phyloP scores from a whole-genome alignment of 2,888 invertebrate species.

The Eurois occulta region DNA sequence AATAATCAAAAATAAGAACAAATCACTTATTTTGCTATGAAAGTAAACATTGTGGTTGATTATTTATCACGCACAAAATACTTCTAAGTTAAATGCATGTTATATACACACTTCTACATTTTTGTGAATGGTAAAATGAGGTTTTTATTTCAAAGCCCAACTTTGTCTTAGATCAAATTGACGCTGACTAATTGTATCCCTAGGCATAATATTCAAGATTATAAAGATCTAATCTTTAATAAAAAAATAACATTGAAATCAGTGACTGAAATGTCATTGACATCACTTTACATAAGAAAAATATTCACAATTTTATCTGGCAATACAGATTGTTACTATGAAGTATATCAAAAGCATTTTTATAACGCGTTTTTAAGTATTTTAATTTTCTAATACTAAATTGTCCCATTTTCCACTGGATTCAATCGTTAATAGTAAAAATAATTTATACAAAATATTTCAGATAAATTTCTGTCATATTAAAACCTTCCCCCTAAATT shows the following conservation, averaged over 20 bases:
- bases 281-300: constrained; percentile 88
- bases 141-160: constrained; percentile 78
- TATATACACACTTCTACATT: constrained; percentile 85
- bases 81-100: constrained; percentile 88
- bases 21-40: constrained; percentile 86
- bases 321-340: constrained; percentile 89
- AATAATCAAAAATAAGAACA: constrained; percentile 85
- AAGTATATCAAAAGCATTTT: constrained; percentile 87
- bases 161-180: constrained; percentile 79
- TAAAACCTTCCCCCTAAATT: constrained; percentile 82
- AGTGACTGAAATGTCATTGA: constrained; percentile 90
- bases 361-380: constrained; percentile 78
- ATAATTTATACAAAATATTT: constrained; percentile 88
- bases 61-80: constrained; percentile 84
- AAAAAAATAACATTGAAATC: constrained; percentile 88
- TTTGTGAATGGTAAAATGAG: constrained; percentile 82
- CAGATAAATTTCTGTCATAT: constrained; percentile 82
- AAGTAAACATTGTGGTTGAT: constrained; percentile 85
- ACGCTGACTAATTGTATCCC: constrained; percentile 83
- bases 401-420: constrained; percentile 88
- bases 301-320: constrained; percentile 91
- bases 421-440: constrained; percentile 87
- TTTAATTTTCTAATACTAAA: constrained; percentile 87
- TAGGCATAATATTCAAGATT: constrained; percentile 87
- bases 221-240: constrained; percentile 87